Evolutionary conservation across 2,888 invertebrate genomes (phyloP).

Genomic region (Brenthis daphne): DNA sequence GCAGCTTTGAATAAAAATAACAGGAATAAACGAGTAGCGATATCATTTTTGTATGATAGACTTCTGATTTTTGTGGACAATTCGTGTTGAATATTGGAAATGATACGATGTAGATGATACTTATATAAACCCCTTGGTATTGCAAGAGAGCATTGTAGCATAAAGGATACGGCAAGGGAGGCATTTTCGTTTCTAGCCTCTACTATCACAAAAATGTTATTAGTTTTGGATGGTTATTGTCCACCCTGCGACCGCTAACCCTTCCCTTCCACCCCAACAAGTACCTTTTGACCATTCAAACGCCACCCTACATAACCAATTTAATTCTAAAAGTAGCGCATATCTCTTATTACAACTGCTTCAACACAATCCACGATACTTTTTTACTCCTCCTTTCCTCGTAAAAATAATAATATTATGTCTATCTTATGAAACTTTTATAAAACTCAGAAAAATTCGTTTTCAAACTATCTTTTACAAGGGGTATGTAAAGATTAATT

Average conservation of each 20-base stretch:
- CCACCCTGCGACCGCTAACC: slow-evolving; percentile 63
- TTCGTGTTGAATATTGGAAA: slow-evolving; percentile 47
- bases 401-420: neutral
- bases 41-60: slow-evolving; percentile 5
- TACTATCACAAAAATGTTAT: slow-evolving; percentile 80
- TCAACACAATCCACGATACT: neutral
- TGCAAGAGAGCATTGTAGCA: slow-evolving; percentile 38
- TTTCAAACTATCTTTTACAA: too few relatives aligned
- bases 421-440: neutral
- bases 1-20: neutral
- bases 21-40: neutral
- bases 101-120: slow-evolving; percentile 55
- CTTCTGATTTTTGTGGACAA: slow-evolving; percentile 15
- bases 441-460: too few relatives aligned
- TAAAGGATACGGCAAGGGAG: slow-evolving; percentile 68
- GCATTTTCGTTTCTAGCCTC: slow-evolving; percentile 63
- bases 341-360: slow-evolving; percentile 3
- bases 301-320: slow-evolving; percentile 43
- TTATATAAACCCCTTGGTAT: slow-evolving; percentile 57
- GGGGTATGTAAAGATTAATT: too few relatives aligned
- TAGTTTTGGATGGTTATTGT: slow-evolving; percentile 79
- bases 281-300: slow-evolving; percentile 42
- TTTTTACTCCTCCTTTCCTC: neutral
- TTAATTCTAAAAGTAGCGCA: slow-evolving; percentile 37
- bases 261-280: slow-evolving; percentile 63